Evolutionary conservation across 2,888 invertebrate species (phyloP).

Genomic region (Caenorhabditis sp.): DNA sequence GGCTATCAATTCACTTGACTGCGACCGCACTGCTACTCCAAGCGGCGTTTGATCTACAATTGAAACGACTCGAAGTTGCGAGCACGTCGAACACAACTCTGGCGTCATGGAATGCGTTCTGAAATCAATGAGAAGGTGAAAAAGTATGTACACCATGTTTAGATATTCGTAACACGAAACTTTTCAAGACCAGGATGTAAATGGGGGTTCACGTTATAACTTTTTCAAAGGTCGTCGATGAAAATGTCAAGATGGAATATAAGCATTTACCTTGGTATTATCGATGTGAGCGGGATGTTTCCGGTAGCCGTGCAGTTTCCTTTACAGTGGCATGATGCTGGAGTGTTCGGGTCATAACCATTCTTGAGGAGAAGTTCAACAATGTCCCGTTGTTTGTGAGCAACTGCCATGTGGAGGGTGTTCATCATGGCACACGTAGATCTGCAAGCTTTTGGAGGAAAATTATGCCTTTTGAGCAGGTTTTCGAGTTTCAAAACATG

Average conservation of each 20-base stretch:
- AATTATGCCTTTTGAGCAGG: not conserved
- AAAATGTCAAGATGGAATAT: not conserved
- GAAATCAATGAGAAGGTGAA: slow-evolving; percentile 37
- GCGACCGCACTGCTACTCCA: slow-evolving; percentile 86
- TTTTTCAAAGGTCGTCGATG: slow-evolving; percentile 27
- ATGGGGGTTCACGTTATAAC: slow-evolving; percentile 11
- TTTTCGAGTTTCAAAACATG: not conserved
- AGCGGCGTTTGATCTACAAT: slow-evolving; percentile 85
- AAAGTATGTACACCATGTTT: not conserved
- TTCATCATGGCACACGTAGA: slow-evolving; percentile 82
- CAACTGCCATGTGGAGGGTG: slow-evolving; percentile 86
- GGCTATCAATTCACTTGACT: slow-evolving; percentile 85
- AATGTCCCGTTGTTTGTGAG: slow-evolving; percentile 85
- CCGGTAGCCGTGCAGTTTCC: slow-evolving; percentile 81
- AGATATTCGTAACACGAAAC: slow-evolving; percentile 40
- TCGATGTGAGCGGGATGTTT: slow-evolving; percentile 80
- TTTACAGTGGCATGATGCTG: slow-evolving; percentile 84
- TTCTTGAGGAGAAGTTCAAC: slow-evolving; percentile 85
- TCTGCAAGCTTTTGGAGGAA: slow-evolving; percentile 37
- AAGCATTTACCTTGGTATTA: slow-evolving; percentile 76
- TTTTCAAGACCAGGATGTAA: slow-evolving; percentile 13
- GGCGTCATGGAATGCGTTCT: slow-evolving; percentile 80
- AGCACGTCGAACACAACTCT: slow-evolving; percentile 85
- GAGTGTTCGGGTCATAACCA: slow-evolving; percentile 86
- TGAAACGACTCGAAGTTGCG: slow-evolving; percentile 85